Percentiles rank a stretch among this genome's conserved stretches.
Conservation (phyloP, 1,140 invertebrate genomes). For the Papilio polytes region DNA sequence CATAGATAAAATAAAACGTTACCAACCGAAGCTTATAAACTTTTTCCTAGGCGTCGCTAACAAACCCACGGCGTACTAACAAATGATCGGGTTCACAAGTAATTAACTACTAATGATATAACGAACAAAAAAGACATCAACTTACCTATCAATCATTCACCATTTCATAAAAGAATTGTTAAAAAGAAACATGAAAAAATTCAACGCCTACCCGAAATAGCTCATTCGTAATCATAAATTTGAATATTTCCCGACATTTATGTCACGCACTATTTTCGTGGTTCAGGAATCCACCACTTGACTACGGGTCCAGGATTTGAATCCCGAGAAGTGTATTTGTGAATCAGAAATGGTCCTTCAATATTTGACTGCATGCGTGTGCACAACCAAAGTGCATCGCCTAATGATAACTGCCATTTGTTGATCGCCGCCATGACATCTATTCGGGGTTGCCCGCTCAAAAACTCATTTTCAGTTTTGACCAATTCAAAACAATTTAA, state of each 20-base stretch:
- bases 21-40: conserved; percentile 49
- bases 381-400: too few species aligned
- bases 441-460: too few species aligned
- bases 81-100: conserved; percentile 76
- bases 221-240: conserved; percentile 75
- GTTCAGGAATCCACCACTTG: too few species aligned
- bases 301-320: too few species aligned
- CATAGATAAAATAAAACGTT: conserved; percentile 29
- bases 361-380: too few species aligned
- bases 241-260: conserved; percentile 75
- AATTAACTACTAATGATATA: conserved; percentile 80
- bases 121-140: conserved; percentile 78
- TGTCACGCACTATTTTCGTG: conserved; percentile 39
- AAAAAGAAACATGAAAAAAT: conserved; percentile 43
- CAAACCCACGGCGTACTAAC: conserved; percentile 51
- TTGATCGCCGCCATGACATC: too few species aligned
- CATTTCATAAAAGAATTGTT: conserved; percentile 70
- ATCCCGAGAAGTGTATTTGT: too few species aligned
- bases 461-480: too few species aligned
- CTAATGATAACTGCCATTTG: too few species aligned
- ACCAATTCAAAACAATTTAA: too few species aligned
- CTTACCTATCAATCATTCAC: conserved; percentile 77
- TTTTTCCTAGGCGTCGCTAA: conserved; percentile 51
- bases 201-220: conserved; percentile 44
- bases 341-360: too few species aligned